Evolutionary conservation across 2,888 invertebrate species (phyloP).

Genomic region (Scotopteryx bipunctaria): DNA sequence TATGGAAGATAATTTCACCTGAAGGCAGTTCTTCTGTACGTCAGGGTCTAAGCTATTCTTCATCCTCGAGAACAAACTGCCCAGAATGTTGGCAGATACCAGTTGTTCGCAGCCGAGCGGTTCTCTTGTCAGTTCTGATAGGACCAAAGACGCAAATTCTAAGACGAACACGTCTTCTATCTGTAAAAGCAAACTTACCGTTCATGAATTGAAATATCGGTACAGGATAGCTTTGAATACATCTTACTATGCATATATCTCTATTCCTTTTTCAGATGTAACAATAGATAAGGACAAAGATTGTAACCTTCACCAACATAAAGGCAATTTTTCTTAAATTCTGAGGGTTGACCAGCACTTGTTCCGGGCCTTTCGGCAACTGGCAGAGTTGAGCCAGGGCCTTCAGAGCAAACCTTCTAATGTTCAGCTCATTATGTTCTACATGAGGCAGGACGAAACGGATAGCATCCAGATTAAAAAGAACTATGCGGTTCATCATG

Average conservation of each 20-base stretch:
- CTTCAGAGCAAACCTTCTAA: slow-evolving; percentile 78
- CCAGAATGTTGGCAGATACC: slow-evolving; percentile 69
- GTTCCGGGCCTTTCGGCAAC: slow-evolving; percentile 71
- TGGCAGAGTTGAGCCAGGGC: slow-evolving; percentile 79
- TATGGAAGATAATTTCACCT: slow-evolving; percentile 55
- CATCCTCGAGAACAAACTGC: slow-evolving; percentile 73
- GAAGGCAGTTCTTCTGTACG: slow-evolving; percentile 80
- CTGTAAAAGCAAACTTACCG: slow-evolving; percentile 41
- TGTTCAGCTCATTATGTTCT: slow-evolving; percentile 66
- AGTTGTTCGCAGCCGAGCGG: slow-evolving; percentile 74
- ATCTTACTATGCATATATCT: too few relatives aligned
- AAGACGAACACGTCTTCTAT: slow-evolving; percentile 77
- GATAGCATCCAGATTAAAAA: slow-evolving; percentile 64
- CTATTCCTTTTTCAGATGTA: too few relatives aligned
- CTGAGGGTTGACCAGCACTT: slow-evolving; percentile 61
- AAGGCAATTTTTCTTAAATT: slow-evolving; percentile 70
- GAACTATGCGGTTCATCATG: slow-evolving; percentile 59
- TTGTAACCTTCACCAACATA: slow-evolving; percentile 64
- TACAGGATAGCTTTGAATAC: not conserved
- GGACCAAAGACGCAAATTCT: slow-evolving; percentile 79
- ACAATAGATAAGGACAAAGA: not conserved
- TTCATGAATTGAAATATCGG: not conserved
- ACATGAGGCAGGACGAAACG: slow-evolving; percentile 63
- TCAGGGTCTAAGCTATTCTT: slow-evolving; percentile 81
- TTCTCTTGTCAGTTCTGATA: slow-evolving; percentile 77